Base-by-base conservation (phyloP, 92 coral and sea anemone species). In the Paramuricea clavata region DNA sequence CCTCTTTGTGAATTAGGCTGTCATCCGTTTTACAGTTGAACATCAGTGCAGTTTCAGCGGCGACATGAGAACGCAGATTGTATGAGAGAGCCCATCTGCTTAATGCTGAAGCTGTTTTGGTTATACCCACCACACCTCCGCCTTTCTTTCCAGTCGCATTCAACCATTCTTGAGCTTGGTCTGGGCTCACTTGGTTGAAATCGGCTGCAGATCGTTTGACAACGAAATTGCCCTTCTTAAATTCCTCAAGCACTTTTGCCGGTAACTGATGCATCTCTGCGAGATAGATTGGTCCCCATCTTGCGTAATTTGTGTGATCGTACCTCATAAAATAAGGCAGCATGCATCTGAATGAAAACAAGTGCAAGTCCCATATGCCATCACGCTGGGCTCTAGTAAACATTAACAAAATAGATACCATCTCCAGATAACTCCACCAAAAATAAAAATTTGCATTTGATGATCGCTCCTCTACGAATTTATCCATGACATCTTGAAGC, bases 41-140 rank as follows among this genome's bases (percentile, higher is more conserved):
- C 85, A 81, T 81, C 27, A n/a, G 19, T 31, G 72, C 17, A 50
- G 87, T 74, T 61, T 50, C 41, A 33, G 84, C 73, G 57, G 93
- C 85, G 49, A 91, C 83, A 13, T 91, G 86, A 11, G 91, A 78
- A 6, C 92, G 81, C 12, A 67, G 89, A 68, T 83, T 91, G 72
- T 90, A 87, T 11, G 91, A 90, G 57, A 90, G 86, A 27, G 90
- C 82, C 93, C 92, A 91, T 59, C 92, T 91, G 76, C 88, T 77
- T 31, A 92, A 79, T 23, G 92, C 92, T n/a, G 90, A 69, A 19
- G 90, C n/a, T 71, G 91, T 91, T 41, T 78, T 91, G 13, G 92
- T 88, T 27, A 88, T 88, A 27, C 92, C 94, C 17, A 85, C 88
- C 27, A 92, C 74, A 21, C 90, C 90, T 17, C 94, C 94, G 12